Percentiles rank a stretch among this genome's conserved stretches.
These are phyloP conservation scores for Helogale parvula DNA, from an alignment of 2,113 vertebrate genomes.

Conservation along the genomic window DNA sequence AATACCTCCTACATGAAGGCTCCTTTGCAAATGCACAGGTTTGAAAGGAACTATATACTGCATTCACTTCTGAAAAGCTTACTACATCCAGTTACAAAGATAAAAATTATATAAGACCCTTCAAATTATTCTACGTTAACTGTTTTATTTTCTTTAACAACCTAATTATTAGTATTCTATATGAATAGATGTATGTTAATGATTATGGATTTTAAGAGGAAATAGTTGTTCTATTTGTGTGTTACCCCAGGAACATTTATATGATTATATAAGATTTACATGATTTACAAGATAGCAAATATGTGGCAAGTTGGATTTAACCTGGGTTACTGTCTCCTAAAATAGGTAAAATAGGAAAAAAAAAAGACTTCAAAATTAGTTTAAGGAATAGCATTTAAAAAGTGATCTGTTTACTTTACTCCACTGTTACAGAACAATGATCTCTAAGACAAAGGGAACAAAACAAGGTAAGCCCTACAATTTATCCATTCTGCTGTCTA, in stretches of 20 bases:
- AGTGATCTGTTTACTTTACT: neutral
- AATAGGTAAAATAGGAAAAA: neutral
- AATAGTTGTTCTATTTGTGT: neutral
- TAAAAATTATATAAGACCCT: neutral
- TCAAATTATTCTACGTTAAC: neutral
- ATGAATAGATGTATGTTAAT: neutral
- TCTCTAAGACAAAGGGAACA: neutral
- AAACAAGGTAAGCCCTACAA: neutral
- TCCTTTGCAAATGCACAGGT: neutral
- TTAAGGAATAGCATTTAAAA: neutral
- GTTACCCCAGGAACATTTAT: neutral
- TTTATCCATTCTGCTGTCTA: neutral
- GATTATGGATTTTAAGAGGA: neutral
- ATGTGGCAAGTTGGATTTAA: neutral
- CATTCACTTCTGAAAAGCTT: neutral
- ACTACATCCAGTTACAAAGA: neutral
- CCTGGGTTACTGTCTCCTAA: neutral
- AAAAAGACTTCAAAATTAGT: neutral
- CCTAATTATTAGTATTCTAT: neutral
- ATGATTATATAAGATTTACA: no score
- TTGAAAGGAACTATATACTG: neutral
- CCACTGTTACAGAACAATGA: neutral
- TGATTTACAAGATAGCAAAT: neutral
- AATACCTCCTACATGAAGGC: neutral
- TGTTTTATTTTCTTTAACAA: slow-evolving; percentile 2